These are phyloP conservation scores for Girardia tigrina DNA, from an alignment of 2,888 invertebrate genomes.

Conservation along the genomic window DNA sequence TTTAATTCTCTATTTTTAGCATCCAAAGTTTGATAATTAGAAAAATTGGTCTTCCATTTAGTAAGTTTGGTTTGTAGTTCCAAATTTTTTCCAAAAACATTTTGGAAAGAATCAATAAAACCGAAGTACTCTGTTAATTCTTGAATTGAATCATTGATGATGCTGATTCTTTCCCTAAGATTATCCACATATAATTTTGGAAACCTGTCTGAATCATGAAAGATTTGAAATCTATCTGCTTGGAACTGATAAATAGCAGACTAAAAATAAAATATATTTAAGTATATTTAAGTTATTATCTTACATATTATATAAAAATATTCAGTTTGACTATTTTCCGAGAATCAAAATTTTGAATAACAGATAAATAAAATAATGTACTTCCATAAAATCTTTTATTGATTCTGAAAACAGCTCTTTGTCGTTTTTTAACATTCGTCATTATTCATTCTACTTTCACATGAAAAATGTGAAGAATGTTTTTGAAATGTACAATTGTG, in stretches of 20 bases:
- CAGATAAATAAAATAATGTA: too few species aligned
- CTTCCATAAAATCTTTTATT: too few species aligned
- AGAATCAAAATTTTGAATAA: too few species aligned
- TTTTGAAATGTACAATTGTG: too few species aligned
- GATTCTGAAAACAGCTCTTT: too few species aligned
- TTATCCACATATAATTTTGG: neutral
- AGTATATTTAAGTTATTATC: too few species aligned
- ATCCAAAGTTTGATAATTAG: neutral
- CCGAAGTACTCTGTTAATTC: neutral
- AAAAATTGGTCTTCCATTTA: neutral
- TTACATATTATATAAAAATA: too few species aligned
- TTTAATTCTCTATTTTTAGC: neutral
- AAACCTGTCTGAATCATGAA: neutral
- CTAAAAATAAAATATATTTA: neutral
- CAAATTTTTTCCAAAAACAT: neutral
- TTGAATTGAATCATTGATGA: neutral
- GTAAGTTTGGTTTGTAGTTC: neutral
- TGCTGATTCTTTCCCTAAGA: neutral
- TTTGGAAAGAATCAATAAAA: neutral
- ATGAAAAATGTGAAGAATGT: too few species aligned
- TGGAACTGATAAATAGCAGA: neutral
- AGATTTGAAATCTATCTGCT: neutral
- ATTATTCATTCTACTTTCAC: too few species aligned
- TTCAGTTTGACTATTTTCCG: too few species aligned
- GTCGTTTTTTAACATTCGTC: too few species aligned